phyloP scores from a whole-genome alignment of 2,888 invertebrate genomes.

The Drosophila ezoana region DNA sequence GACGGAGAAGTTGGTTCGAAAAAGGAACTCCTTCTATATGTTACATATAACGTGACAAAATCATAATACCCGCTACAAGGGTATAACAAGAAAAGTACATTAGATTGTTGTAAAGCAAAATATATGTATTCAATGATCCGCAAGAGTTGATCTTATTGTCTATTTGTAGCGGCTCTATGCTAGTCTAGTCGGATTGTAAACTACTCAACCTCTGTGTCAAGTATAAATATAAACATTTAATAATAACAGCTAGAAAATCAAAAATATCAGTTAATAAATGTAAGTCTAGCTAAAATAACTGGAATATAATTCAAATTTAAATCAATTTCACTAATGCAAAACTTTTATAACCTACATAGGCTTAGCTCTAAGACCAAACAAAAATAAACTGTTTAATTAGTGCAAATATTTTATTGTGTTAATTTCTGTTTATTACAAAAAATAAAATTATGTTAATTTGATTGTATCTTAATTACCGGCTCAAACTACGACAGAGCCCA shows the following conservation, averaged over 20 bases:
- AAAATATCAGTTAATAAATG: conserved; percentile 58
- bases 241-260: conserved; percentile 24
- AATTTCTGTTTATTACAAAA: neutral
- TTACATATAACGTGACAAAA: neutral
- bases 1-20: too few relatives aligned
- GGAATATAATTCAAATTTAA: conserved; percentile 60
- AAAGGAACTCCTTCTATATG: too few relatives aligned
- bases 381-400: conserved; percentile 10
- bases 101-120: conserved; percentile 10
- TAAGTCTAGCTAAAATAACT: conserved; percentile 50
- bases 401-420: neutral
- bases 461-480: conserved; percentile 5
- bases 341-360: conserved; percentile 61
- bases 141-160: conserved; percentile 37
- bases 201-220: conserved; percentile 58
- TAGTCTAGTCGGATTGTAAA: conserved; percentile 62
- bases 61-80: conserved; percentile 2
- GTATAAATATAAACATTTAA: conserved; percentile 35
- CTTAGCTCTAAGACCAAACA: conserved; percentile 45
- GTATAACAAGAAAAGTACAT: neutral
- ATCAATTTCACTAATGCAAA: conserved; percentile 38
- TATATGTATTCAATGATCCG: conserved; percentile 17
- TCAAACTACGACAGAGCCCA: conserved; percentile 40
- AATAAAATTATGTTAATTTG: neutral
- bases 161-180: conserved; percentile 57